Percentiles rank a stretch among this genome's conserved stretches.
These are phyloP conservation scores for Antennarius striatus DNA, from an alignment of 2,113 vertebrate species.

Conservation along the genomic window DNA sequence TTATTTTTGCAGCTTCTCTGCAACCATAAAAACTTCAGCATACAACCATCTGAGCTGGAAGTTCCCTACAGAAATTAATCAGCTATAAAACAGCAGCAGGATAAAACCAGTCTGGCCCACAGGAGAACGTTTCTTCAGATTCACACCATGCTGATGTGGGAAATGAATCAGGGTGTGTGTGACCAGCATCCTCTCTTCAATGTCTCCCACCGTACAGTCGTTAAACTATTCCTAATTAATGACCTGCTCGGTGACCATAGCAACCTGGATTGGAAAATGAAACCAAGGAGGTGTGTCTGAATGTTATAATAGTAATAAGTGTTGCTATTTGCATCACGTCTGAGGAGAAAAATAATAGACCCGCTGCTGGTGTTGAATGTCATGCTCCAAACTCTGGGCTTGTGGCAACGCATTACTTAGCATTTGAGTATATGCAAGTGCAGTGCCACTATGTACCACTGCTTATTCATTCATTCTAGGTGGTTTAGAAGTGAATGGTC, in stretches of 20 bases:
- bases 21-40: constrained; percentile 61
- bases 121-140: constrained; percentile 50
- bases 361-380: constrained; percentile 28
- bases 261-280: constrained; percentile 45
- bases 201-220: constrained; percentile 34
- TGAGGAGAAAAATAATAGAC: constrained; percentile 41
- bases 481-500: constrained; percentile 26
- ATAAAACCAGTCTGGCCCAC: constrained; percentile 43
- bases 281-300: constrained; percentile 30
- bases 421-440: constrained; percentile 23
- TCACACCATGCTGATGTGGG: constrained; percentile 56
- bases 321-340: constrained; percentile 42
- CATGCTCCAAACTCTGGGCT: constrained; percentile 30
- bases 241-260: constrained; percentile 48
- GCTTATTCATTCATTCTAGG: constrained; percentile 35
- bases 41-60: constrained; percentile 46
- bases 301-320: constrained; percentile 37
- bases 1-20: constrained; percentile 57
- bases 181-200: constrained; percentile 41
- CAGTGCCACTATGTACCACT: not conserved
- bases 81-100: constrained; percentile 64
- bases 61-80: constrained; percentile 68
- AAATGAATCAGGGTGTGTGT: constrained; percentile 62
- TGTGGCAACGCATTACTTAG: constrained; percentile 34
- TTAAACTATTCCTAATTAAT: constrained; percentile 54